Evolutionary conservation across 2,113 vertebrate genomes (phyloP).

Genomic region (Megaleporinus macrocephalus): DNA sequence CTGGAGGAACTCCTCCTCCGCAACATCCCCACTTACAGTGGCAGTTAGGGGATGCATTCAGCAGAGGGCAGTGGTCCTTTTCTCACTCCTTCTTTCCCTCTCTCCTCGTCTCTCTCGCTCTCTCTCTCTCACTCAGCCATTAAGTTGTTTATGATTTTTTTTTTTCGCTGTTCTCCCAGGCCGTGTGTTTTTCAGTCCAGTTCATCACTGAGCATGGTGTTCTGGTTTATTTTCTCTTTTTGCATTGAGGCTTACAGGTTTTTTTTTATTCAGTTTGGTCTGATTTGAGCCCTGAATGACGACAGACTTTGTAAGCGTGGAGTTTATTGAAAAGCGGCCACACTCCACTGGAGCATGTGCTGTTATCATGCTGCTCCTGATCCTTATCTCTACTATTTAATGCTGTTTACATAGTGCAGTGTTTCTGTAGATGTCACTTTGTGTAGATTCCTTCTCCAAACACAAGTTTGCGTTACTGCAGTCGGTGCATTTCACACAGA

Average conservation of each 20-base stretch:
- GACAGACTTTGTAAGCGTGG: not conserved
- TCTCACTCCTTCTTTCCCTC: not conserved
- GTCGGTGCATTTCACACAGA: not conserved
- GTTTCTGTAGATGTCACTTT: not conserved
- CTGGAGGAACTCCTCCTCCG: no score
- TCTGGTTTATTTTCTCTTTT: conserved; percentile 29
- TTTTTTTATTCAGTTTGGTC: not conserved
- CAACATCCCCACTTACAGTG: not conserved
- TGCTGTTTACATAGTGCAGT: conserved; percentile 10
- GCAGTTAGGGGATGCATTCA: conserved; percentile 8
- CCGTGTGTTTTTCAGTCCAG: conserved; percentile 28
- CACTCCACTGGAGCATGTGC: not conserved
- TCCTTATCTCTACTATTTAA: not conserved
- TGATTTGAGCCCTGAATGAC: not conserved
- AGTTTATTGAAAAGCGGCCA: not conserved
- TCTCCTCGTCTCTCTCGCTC: not conserved
- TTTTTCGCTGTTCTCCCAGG: conserved; percentile 42
- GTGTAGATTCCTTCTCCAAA: conserved; percentile 1
- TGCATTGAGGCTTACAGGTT: not conserved
- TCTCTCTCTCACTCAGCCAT: conserved; percentile 45
- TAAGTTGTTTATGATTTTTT: conserved; percentile 18
- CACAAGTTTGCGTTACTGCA: not conserved
- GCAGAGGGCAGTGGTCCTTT: conserved; percentile 27
- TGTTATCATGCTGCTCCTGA: conserved; percentile 10
- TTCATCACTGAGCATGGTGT: not conserved